Evolutionary conservation across 2,113 vertebrate species (phyloP).

Genomic region (Numenius arquata): DNA sequence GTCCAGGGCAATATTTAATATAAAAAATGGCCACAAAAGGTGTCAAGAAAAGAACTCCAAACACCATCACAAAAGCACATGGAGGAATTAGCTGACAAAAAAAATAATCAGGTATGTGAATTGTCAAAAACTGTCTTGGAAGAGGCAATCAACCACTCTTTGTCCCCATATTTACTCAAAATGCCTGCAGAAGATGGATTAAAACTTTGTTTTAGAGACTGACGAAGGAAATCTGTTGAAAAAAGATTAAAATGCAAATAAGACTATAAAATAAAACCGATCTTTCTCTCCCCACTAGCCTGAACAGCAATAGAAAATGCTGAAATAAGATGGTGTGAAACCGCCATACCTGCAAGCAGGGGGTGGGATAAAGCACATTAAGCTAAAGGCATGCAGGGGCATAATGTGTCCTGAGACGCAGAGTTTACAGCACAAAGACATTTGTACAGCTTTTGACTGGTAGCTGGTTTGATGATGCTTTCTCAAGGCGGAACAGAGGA

Average conservation of each 20-base stretch:
- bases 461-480: not conserved
- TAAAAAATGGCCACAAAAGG: not conserved
- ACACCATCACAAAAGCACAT: not conserved
- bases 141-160: not conserved
- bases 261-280: not conserved
- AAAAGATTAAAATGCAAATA: not conserved
- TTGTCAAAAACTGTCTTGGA: not conserved
- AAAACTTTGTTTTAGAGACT: not conserved
- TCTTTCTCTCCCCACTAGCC: not conserved
- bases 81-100: not conserved
- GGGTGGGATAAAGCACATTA: not conserved
- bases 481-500: not conserved
- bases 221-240: not conserved
- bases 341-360: not conserved
- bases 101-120: not conserved
- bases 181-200: not conserved
- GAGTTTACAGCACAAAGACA: rapidly evolving
- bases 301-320: not conserved
- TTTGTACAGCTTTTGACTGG: not conserved
- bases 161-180: not conserved
- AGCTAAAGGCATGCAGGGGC: not conserved
- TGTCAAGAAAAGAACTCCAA: not conserved
- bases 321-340: not conserved
- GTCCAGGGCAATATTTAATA: not conserved
- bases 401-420: not conserved